phyloP scores from a whole-genome alignment of 1,140 invertebrate species.

The Procambarus virginalis region DNA sequence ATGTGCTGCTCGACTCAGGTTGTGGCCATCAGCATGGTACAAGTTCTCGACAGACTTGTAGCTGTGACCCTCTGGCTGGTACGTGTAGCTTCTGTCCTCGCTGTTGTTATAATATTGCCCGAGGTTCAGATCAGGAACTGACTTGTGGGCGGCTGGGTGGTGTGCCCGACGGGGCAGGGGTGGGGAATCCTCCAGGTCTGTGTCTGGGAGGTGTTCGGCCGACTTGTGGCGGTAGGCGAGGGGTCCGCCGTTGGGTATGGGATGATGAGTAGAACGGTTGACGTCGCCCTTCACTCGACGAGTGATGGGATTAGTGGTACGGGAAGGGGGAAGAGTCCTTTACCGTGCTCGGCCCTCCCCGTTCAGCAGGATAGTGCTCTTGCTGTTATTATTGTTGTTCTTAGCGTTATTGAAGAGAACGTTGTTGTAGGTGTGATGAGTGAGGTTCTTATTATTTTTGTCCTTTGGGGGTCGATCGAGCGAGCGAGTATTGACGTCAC shows the following conservation, averaged over 20 bases:
- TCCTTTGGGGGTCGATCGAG: too few relatives aligned
- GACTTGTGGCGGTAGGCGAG: constrained; percentile 19
- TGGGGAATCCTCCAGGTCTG: constrained; percentile 19
- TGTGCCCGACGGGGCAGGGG: background rate
- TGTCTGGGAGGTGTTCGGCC: constrained; percentile 47
- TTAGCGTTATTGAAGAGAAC: too few relatives aligned
- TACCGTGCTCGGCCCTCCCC: constrained; percentile 74
- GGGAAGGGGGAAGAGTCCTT: constrained; percentile 74
- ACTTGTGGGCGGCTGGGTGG: constrained; percentile 47
- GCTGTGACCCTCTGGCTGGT: too few relatives aligned
- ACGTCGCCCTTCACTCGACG: constrained; percentile 55
- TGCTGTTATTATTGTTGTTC: constrained; percentile 50
- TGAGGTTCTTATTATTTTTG: too few relatives aligned
- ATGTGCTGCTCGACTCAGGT: too few relatives aligned
- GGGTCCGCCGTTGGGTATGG: constrained; percentile 17
- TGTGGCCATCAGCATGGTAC: too few relatives aligned
- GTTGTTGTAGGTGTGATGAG: too few relatives aligned
- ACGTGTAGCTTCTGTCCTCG: too few relatives aligned
- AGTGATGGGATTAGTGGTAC: constrained; percentile 63
- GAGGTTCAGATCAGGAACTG: constrained; percentile 60
- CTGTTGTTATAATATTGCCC: too few relatives aligned
- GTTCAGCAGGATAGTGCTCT: constrained; percentile 23
- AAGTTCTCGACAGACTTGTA: too few relatives aligned
- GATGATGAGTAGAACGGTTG: constrained; percentile 18
- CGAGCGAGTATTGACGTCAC: too few relatives aligned